A percentile compares a stretch with the other conserved stretches of the same genome.
phyloP scores from a whole-genome alignment of 2,797 vertebrate species.

The Hoplostethus atlanticus region DNA sequence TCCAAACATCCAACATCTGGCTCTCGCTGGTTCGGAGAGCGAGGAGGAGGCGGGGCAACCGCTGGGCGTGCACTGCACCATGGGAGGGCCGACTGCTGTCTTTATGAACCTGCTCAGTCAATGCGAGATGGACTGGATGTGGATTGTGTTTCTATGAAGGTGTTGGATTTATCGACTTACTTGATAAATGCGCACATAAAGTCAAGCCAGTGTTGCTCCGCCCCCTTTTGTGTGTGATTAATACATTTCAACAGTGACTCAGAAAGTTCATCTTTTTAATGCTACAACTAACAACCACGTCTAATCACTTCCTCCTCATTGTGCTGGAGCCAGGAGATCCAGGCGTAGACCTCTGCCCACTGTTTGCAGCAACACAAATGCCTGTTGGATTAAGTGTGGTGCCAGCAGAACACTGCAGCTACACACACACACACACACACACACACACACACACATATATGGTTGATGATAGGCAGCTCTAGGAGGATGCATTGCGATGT shows the following conservation, averaged over 20 bases:
- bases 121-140: slow-evolving; percentile 4
- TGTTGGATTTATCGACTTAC: no score
- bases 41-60: slow-evolving; percentile 45
- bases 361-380: slow-evolving; percentile 14
- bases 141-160: no score
- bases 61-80: slow-evolving; percentile 59
- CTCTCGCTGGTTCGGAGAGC: slow-evolving; percentile 60
- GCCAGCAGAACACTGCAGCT: slow-evolving; percentile 9
- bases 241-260: slow-evolving; percentile 23
- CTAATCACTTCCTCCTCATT: slow-evolving; percentile 21
- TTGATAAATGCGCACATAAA: no score
- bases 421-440: background rate
- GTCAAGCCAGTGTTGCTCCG: no score
- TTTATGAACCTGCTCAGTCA: slow-evolving; percentile 48
- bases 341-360: slow-evolving; percentile 25
- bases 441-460: background rate
- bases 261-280: slow-evolving; percentile 4
- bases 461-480: background rate
- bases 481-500: background rate
- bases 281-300: background rate
- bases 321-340: background rate
- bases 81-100: slow-evolving; percentile 59
- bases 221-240: background rate
- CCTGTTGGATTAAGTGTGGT: slow-evolving; percentile 35
- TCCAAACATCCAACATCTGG: slow-evolving; percentile 68